Evolutionary conservation across 2,797 vertebrate genomes (phyloP).

Genomic region (Argya squamiceps): DNA sequence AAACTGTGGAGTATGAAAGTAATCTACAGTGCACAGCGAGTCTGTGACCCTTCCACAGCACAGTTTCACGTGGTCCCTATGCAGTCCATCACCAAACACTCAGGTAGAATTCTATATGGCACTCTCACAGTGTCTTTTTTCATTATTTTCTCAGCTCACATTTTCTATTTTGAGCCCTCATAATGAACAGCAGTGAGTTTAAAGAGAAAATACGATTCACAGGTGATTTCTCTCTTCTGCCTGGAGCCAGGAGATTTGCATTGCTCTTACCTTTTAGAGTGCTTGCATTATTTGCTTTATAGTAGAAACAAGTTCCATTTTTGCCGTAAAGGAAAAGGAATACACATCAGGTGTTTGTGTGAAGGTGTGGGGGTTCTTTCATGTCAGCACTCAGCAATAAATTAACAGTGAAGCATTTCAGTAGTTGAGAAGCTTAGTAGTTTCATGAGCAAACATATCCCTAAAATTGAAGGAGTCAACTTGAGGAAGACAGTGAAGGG

Average conservation of each 20-base stretch:
- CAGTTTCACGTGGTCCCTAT: rapidly evolving
- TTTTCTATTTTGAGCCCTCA: not conserved
- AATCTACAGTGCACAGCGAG: not conserved
- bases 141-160: not conserved
- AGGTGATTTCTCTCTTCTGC: not conserved
- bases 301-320: not conserved
- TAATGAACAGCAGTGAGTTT: not conserved
- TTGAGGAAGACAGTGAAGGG: not conserved
- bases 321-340: not conserved
- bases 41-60: not conserved
- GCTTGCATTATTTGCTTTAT: not conserved
- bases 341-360: not conserved
- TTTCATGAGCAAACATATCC: not conserved
- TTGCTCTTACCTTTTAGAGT: not conserved
- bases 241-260: not conserved
- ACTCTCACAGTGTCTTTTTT: not conserved
- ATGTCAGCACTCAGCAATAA: not conserved
- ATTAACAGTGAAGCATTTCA: not conserved
- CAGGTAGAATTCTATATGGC: not conserved
- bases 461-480: not conserved
- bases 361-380: not conserved
- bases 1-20: not conserved
- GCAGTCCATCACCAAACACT: not conserved
- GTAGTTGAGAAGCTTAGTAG: not conserved
- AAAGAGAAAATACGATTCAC: not conserved